Percentiles rank a stretch among this genome's conserved stretches.
phyloP scores from a whole-genome alignment of 2,888 invertebrate genomes.

The Noctua janthina region DNA sequence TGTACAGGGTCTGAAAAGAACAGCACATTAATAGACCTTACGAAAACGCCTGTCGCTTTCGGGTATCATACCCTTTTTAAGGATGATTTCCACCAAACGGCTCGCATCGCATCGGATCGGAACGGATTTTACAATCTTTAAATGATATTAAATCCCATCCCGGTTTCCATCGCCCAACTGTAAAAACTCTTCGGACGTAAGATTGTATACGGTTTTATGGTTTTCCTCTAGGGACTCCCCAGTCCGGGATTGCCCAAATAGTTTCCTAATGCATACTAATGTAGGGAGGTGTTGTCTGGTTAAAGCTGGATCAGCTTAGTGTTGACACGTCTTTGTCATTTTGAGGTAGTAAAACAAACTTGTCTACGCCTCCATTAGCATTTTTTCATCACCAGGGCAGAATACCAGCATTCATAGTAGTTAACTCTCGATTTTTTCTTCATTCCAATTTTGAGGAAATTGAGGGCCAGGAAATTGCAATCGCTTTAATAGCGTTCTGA shows the following conservation, averaged over 20 bases:
- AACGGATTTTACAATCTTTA: too few species aligned
- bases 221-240: not conserved
- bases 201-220: not conserved
- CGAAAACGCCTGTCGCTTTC: not conserved
- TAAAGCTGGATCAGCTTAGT: not conserved
- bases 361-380: not conserved
- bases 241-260: not conserved
- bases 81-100: too few species aligned
- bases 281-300: not conserved
- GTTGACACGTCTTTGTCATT: not conserved
- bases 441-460: too few species aligned
- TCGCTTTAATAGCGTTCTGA: too few species aligned
- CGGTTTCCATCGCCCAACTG: not conserved
- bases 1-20: conserved; percentile 67
- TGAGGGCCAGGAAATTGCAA: too few species aligned
- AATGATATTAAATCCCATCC: too few species aligned
- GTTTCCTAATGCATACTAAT: conserved; percentile 21
- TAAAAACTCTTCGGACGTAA: not conserved
- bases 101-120: too few species aligned
- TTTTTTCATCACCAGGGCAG: not conserved
- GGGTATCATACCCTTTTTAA: too few species aligned
- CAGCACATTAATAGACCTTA: not conserved
- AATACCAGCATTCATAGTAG: not conserved
- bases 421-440: not conserved
- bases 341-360: not conserved